These are phyloP conservation scores for Yponomeuta malinellus DNA, from an alignment of 2,888 invertebrate species.

Conservation along the genomic window DNA sequence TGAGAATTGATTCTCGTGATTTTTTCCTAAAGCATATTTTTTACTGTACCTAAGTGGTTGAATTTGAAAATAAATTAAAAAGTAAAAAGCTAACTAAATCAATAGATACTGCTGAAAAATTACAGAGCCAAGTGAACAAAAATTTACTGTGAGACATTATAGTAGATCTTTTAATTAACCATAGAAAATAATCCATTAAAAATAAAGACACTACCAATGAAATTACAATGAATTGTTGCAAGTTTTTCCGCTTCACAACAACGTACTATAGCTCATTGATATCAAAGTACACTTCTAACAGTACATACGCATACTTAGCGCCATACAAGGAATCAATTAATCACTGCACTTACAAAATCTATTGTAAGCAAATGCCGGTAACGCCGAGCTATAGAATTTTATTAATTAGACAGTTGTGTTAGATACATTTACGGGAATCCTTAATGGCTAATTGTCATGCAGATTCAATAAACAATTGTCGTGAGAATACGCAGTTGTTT, in stretches of 20 bases:
- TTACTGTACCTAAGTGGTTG: no score
- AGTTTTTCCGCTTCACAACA: neutral
- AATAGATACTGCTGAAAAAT: no score
- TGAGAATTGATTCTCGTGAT: neutral
- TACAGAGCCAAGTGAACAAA: no score
- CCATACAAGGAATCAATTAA: neutral
- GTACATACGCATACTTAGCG: neutral
- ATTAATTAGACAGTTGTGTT: constrained; percentile 1
- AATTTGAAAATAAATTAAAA: no score
- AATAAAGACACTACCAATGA: neutral
- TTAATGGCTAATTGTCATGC: neutral
- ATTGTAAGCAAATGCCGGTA: neutral
- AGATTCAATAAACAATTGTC: neutral
- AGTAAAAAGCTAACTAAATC: no score
- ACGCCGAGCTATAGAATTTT: neutral
- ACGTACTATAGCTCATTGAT: neutral
- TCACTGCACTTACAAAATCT: neutral
- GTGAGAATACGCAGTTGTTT: neutral
- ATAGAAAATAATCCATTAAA: no score
- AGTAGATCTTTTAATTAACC: no score
- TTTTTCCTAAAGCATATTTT: neutral
- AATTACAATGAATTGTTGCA: neutral
- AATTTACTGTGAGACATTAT: no score
- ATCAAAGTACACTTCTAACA: neutral
- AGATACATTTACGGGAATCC: neutral